Evolutionary conservation across 2,797 vertebrate genomes (phyloP).

Genomic region (Avahi laniger): DNA sequence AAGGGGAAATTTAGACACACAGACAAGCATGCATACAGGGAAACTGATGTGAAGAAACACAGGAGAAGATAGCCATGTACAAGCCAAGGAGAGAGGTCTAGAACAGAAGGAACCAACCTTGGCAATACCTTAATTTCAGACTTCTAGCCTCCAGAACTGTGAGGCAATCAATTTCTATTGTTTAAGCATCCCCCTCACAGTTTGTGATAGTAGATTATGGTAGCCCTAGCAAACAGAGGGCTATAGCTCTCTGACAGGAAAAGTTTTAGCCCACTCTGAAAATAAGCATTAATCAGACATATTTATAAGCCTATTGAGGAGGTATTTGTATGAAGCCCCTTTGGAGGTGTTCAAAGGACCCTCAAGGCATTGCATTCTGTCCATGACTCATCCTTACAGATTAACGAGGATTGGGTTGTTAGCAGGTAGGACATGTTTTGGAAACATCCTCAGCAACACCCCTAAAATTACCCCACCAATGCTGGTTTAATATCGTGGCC

Average conservation of each 20-base stretch:
- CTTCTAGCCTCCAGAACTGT: background rate
- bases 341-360: background rate
- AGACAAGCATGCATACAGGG: background rate
- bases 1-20: background rate
- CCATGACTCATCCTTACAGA: background rate
- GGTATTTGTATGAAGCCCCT: background rate
- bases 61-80: background rate
- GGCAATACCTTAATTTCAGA: background rate
- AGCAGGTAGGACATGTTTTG: background rate
- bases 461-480: background rate
- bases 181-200: background rate
- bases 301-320: background rate
- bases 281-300: background rate
- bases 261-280: slow-evolving; percentile 5
- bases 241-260: background rate
- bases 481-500: background rate
- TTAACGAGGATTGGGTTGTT: background rate
- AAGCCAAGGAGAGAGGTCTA: background rate
- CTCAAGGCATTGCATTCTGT: background rate
- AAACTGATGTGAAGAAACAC: slow-evolving; percentile 10
- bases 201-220: background rate
- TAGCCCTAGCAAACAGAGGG: background rate
- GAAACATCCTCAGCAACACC: background rate
- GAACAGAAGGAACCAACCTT: background rate
- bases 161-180: background rate